These are phyloP conservation scores for Allolobophora icterica DNA, from an alignment of 2,888 invertebrate genomes.

Conservation along the genomic window DNA sequence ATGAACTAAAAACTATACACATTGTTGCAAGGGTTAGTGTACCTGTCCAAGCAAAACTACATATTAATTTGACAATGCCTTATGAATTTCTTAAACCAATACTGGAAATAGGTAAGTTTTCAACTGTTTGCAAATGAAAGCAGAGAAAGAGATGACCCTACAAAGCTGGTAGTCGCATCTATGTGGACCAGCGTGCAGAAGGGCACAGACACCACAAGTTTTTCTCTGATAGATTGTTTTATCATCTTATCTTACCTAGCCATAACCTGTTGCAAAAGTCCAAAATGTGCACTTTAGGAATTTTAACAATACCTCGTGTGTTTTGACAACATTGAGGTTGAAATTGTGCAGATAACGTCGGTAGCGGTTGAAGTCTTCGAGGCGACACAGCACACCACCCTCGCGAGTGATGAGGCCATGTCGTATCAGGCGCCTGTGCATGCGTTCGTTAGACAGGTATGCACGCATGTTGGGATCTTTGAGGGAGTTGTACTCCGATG, in stretches of 20 bases:
- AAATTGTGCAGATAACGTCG: slow-evolving; percentile 37
- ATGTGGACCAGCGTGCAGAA: background rate
- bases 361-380: slow-evolving; percentile 37
- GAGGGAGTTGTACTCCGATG: slow-evolving; percentile 41
- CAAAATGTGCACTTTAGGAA: background rate
- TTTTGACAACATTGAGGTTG: slow-evolving; percentile 33
- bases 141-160: background rate
- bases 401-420: slow-evolving; percentile 40
- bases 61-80: too few relatives aligned
- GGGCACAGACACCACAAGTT: too few relatives aligned
- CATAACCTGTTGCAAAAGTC: background rate
- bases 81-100: too few relatives aligned
- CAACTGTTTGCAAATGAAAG: background rate
- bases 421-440: slow-evolving; percentile 33
- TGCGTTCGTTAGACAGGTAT: slow-evolving; percentile 33
- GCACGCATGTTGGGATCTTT: slow-evolving; percentile 38
- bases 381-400: slow-evolving; percentile 34
- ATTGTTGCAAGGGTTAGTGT: too few relatives aligned
- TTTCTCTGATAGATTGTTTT: background rate
- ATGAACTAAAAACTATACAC: too few relatives aligned
- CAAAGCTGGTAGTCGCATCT: background rate
- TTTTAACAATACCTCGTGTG: slow-evolving; percentile 33
- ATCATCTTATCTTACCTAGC: slow-evolving; percentile 5
- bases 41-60: too few relatives aligned
- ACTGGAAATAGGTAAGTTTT: background rate